These are phyloP conservation scores for Aurelia sp. DNA, from an alignment of 30 jellyfish, hydroid and myxozoan genomes.

Conservation along the genomic window DNA sequence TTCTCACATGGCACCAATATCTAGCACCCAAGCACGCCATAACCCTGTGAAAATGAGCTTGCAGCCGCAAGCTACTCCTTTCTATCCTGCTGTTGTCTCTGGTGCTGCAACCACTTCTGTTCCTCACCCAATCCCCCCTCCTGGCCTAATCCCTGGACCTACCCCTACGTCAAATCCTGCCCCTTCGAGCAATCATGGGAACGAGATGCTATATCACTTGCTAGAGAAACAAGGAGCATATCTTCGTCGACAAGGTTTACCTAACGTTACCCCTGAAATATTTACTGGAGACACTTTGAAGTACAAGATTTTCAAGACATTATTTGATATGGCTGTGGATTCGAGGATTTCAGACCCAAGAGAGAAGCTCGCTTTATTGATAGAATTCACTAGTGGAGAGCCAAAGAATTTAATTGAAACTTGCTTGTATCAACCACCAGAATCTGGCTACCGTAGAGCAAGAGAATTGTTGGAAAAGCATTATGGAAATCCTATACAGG, in stretches of 20 bases:
- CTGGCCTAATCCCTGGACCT: conserved; percentile 37
- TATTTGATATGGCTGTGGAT: conserved; percentile 52
- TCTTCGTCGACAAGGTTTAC: conserved; percentile 35
- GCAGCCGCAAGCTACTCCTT: conserved; percentile 33
- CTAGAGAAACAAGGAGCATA: conserved; percentile 43
- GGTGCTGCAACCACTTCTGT: conserved; percentile 31
- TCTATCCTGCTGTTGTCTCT: conserved; percentile 38
- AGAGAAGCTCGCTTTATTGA: conserved; percentile 55
- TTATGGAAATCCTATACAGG: conserved; percentile 53
- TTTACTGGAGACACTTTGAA: conserved; percentile 56
- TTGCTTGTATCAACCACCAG: conserved; percentile 50
- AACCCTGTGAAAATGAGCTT: conserved; percentile 21
- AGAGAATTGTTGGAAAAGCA: conserved; percentile 57
- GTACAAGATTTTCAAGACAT: conserved; percentile 45
- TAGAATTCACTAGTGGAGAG: conserved; percentile 58
- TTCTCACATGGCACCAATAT: conserved; percentile 28
- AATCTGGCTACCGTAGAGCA: conserved; percentile 38
- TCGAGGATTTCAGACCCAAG: conserved; percentile 48
- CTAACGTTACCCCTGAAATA: neutral
- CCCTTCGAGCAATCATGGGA: conserved; percentile 52
- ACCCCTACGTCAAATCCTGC: conserved; percentile 38
- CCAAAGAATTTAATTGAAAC: conserved; percentile 49
- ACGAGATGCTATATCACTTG: conserved; percentile 39
- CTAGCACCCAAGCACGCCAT: conserved; percentile 40
- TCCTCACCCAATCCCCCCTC: conserved; percentile 34